These are phyloP conservation scores for Hylyphantes graminicola DNA, from an alignment of 1,140 invertebrate species.

Conservation along the genomic window DNA sequence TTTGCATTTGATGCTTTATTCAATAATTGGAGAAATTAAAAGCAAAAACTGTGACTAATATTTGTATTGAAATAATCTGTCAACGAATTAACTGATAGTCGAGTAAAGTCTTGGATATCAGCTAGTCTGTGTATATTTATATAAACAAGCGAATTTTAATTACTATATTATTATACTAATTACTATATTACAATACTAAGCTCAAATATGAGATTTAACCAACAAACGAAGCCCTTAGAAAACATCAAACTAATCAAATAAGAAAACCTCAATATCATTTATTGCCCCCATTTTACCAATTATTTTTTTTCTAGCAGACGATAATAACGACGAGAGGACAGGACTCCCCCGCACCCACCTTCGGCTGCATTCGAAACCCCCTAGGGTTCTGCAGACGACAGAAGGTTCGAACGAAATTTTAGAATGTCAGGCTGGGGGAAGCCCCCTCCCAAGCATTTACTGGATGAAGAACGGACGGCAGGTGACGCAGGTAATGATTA, in stretches of 20 bases:
- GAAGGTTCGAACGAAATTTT: constrained; percentile 65
- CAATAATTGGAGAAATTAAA: no score
- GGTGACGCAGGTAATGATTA: constrained; percentile 65
- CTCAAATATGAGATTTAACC: no score
- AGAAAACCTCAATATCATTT: not conserved
- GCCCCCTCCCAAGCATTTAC: constrained; percentile 70
- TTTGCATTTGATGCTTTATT: no score
- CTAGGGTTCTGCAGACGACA: constrained; percentile 43
- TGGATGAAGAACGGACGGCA: constrained; percentile 71
- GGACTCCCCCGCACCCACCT: constrained; percentile 70
- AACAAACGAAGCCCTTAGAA: no score
- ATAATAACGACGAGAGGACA: constrained; percentile 1
- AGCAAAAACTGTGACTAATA: no score
- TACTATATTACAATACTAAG: no score
- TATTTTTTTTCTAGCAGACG: not conserved
- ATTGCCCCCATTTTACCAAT: not conserved
- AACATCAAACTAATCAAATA: not conserved
- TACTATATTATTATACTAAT: no score
- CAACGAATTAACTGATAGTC: no score
- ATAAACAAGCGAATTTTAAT: no score
- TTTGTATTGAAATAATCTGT: no score
- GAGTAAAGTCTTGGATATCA: no score
- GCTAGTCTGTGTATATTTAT: no score
- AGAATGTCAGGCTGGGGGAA: constrained; percentile 70
- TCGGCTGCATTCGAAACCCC: constrained; percentile 62